Base-by-base conservation (phyloP, 92 coral and sea anemone genomes). In the Chrysogorgia sp. region DNA sequence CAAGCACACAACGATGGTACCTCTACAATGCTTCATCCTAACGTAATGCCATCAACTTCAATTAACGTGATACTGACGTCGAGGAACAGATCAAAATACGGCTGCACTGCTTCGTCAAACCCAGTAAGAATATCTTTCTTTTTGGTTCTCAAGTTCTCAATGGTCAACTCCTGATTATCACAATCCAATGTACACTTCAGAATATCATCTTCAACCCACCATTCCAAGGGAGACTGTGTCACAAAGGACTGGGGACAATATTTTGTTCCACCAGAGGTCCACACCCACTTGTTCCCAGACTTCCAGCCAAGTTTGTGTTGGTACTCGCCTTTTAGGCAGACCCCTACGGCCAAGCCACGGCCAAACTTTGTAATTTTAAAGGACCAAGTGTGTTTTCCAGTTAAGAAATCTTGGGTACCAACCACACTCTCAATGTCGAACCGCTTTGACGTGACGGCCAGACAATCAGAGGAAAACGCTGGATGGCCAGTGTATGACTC, bases 261-360 rank as follows among this genome's bases (percentile, higher is more conserved):
- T 21, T 72, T 72, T 26, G 79, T 72, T 35, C 79, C 65, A 5
- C 79, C 79, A 12, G 79, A 72, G 6, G 79, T 72, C 79, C 79
- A 72, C 65, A 72, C 79, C 79, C 79, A 72, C 33, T 72, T 72
- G 65, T 72, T 72, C 59, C 79, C 79, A 72, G 49, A 21, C 28
- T 72, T 72, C 79, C 79, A 72, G 33, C 79, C 79, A 3, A 53
- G 79, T 5, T 34, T 53, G 63, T 29, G 48, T 10, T 28, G 32
- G 32, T 53, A 58, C 45, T 72, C 79, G 25, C 79, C 79, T 34
- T 72, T 72, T 34, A 14, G 48, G n/a, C 63, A 52, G 5, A 72
- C 55, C 0, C 79, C 79, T 0, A 72, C 63, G 13, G 79, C 79
- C 10, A 72, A 26, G 20, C 79, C 79, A 23, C 79, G 64, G 7